These are phyloP conservation scores for Baryphthengus martii DNA, from an alignment of 2,113 vertebrate genomes.

Conservation along the genomic window DNA sequence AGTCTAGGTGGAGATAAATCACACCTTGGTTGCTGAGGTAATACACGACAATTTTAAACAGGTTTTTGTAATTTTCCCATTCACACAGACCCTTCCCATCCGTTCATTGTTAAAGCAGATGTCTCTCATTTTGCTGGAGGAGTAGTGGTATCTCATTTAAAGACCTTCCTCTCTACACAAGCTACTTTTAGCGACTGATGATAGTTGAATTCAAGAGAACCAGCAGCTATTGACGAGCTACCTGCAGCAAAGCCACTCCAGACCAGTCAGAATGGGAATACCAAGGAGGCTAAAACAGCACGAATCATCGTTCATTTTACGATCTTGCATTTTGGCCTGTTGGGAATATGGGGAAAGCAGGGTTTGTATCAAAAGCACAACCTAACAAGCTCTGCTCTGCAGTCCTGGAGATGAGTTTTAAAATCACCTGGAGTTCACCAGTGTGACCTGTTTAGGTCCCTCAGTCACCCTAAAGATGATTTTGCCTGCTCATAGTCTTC, in stretches of 20 bases:
- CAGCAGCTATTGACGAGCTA: not conserved
- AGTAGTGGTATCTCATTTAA: not conserved
- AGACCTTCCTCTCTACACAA: not conserved
- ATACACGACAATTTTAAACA: not conserved
- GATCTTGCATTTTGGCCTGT: not conserved
- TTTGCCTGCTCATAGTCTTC: not conserved
- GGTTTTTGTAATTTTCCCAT: conserved; percentile 10
- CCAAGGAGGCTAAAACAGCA: not conserved
- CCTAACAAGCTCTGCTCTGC: not conserved
- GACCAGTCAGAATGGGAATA: not conserved
- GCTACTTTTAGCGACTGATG: not conserved
- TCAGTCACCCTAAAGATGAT: not conserved
- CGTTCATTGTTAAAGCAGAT: not conserved
- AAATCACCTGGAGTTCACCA: not conserved
- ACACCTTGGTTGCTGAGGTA: not conserved
- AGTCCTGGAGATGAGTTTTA: not conserved
- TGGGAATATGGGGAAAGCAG: not conserved
- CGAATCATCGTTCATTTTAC: not conserved
- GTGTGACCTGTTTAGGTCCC: not conserved
- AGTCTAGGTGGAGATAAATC: not conserved
- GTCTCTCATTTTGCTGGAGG: not conserved
- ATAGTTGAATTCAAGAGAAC: not conserved
- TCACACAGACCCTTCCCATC: not conserved
- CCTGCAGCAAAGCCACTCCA: not conserved
- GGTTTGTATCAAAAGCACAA: not conserved